Evolutionary conservation across 1,140 invertebrate species (phyloP), one percentile per base, ranked within the genome.

Genomic region (Ostrea denselamellosa): DNA sequence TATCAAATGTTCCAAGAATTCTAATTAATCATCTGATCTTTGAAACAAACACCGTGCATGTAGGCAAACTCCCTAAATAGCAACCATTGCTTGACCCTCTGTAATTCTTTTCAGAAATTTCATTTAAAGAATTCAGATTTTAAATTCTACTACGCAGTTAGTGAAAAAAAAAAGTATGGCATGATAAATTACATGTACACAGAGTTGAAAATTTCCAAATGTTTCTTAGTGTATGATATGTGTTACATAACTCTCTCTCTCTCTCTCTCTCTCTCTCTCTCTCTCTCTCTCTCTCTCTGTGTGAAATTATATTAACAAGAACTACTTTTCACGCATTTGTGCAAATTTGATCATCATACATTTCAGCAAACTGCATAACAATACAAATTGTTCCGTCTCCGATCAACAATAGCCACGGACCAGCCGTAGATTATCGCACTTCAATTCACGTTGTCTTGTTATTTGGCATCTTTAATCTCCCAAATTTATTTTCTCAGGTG

Each of bases 401-500:
- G 22, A 25, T 17, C 25, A 77, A 77, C 68, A 77, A 77, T 77
- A 17, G 68, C 22, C 34, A 17, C 25, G 25, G 22, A 25, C 68
- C 65, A 62, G 68, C 14, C 22, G 5, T 77, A 34, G 22, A 77
- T 77, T 77, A 77, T 77, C 68, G 9, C 68, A 17, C 17, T 77
- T 71, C 28, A 77, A 77, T 77, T 77, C 68, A 28, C 68, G 25
- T 25, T 12, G 68, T 28, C 68, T 77, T 77, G 68, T 77, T 34
- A 28, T 25, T 77, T 25, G 68, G 68, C 68, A 77, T 77, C 68
- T 10, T 77, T 77, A 77, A 77, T 77, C 68, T 77, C 68, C 22
- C 25, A 77, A 77, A 77, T 77, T 77, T 77, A 77, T 77, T 77
- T 77, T 77, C 68, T 77, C 68, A 77, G 68, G 68, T 77, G 68